Base-by-base conservation (phyloP, 2,888 invertebrate species). In the Cryptus viduatorius region DNA sequence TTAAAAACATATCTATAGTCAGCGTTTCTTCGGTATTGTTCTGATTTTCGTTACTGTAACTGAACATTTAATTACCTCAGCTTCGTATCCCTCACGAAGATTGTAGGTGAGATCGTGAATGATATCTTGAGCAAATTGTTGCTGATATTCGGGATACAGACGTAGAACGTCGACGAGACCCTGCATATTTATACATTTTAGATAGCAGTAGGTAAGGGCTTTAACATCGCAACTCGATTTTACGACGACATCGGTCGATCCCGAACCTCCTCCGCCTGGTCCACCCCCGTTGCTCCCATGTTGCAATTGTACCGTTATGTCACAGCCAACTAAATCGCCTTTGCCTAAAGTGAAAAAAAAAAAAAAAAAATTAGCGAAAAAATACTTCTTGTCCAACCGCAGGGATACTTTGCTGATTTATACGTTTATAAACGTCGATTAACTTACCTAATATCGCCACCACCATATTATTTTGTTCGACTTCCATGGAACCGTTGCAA, bases 401-500 rank as follows among this genome's bases (percentile, higher is more conserved):
- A 37, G 37, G 7, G 4, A 37, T 37, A 37, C 37, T 37, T 8
- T 37, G 4, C 8, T 8, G 8, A 4, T 29, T 24, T 59, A 14
- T 5, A 12, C 4, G 14, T 5, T 24, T n/a, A 29, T 59, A 53
- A 10, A 37, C 8, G 0, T 61, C 19, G 16, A 42, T 42, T 64
- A 48, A 80, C 82, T 95, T 94, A 98, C 99, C 99, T 88, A 99
- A 95, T 90, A 99, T 99, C 82, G 99, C 99, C 24, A 99, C 98
- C 75, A 99, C 99, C 98, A 98, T 98, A 86, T 97, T 97, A 91
- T 98, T 97, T 94, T 98, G 98, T 91, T 99, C 97, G 64, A 99
- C 98, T 94, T 99, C 99, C 98, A 99, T 98, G 42, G 98, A 98
- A 5, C 99, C 99, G 92, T 98, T 98, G 94, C 98, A 98, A 87